A percentile compares a stretch with the other conserved stretches of the same genome.
Conservation (phyloP, 1,140 invertebrate genomes). For the Nephila pilipes region DNA sequence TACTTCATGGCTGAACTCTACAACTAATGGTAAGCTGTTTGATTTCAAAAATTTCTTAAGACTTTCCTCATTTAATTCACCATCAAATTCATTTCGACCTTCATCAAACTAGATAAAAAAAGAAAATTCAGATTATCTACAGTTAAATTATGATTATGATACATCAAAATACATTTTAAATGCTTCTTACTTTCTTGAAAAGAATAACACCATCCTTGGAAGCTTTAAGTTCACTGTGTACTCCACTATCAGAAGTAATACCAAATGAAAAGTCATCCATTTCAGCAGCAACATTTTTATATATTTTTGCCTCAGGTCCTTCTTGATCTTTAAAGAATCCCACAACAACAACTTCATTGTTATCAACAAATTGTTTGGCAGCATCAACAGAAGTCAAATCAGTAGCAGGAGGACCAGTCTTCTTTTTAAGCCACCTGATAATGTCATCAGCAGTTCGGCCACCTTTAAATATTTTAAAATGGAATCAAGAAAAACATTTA, state of each 20-base stretch:
- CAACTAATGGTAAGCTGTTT: constrained; percentile 94
- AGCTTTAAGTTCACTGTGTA: constrained; percentile 89
- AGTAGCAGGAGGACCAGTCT: constrained; percentile 90
- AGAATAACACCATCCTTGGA: constrained; percentile 89
- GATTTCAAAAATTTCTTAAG: constrained; percentile 92
- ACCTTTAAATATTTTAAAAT: constrained; percentile 85
- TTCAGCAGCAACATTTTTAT: constrained; percentile 88
- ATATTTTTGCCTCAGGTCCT: constrained; percentile 90
- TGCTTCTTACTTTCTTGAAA: constrained; percentile 90
- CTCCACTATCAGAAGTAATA: constrained; percentile 88
- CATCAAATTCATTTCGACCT: constrained; percentile 89
- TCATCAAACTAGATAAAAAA: constrained; percentile 91
- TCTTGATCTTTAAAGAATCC: constrained; percentile 96
- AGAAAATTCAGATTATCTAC: background rate
- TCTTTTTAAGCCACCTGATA: constrained; percentile 96
- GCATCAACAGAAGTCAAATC: constrained; percentile 90
- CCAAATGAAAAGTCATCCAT: constrained; percentile 95
- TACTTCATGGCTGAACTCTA: constrained; percentile 97
- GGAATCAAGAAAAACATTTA: too few relatives aligned
- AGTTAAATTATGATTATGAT: background rate
- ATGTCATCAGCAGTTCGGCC: constrained; percentile 93
- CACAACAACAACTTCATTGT: constrained; percentile 90
- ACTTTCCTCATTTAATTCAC: constrained; percentile 85
- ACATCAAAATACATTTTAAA: background rate
- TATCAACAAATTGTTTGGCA: constrained; percentile 91